phyloP scores from a whole-genome alignment of 2,797 vertebrate species.

The Gallinago stenura region DNA sequence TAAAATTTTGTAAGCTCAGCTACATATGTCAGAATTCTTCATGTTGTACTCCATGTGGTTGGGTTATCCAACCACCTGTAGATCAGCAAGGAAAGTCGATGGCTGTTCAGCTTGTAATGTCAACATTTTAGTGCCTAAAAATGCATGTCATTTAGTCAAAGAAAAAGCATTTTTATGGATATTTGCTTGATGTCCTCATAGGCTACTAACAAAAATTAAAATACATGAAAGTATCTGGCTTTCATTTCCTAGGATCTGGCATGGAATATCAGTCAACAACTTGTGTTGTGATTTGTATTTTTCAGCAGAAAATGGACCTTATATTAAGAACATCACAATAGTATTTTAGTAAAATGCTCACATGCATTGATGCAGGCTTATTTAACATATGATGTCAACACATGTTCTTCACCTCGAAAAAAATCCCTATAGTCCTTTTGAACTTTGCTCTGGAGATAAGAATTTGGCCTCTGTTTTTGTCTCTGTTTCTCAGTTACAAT shows the following conservation, averaged over 20 bases:
- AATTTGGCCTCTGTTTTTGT: slow-evolving; percentile 28
- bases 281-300: background rate
- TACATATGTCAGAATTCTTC: background rate
- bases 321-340: background rate
- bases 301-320: background rate
- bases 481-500: slow-evolving; percentile 1
- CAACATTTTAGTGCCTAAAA: background rate
- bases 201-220: background rate
- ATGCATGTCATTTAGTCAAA: background rate
- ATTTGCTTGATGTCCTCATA: background rate
- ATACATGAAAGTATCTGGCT: background rate
- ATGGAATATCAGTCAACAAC: background rate
- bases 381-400: background rate
- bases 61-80: background rate
- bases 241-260: background rate
- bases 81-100: background rate
- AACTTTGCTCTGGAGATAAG: background rate
- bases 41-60: background rate
- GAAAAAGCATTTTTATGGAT: background rate
- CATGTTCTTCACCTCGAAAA: background rate
- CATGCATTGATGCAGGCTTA: background rate
- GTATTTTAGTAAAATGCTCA: background rate
- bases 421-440: background rate
- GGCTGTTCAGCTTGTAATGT: background rate
- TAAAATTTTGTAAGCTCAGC: background rate